Conservation (phyloP, 2,797 vertebrate genomes). For the Podargus strigoides region DNA sequence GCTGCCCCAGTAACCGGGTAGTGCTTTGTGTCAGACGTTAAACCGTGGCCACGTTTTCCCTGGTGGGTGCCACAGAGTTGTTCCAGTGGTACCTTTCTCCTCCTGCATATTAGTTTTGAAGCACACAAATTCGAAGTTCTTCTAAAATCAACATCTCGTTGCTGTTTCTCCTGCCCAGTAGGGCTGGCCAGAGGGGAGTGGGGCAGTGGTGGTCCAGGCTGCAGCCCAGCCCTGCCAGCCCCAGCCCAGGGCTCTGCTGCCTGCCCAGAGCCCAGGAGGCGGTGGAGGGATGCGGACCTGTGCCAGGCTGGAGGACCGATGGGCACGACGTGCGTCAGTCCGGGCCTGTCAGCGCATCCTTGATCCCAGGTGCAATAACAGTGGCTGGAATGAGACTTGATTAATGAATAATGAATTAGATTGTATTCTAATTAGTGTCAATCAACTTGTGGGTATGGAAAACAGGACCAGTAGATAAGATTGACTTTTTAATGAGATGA, state of each 20-base stretch:
- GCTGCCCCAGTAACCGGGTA: no score
- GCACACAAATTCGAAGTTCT: background rate
- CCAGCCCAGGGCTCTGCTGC: background rate
- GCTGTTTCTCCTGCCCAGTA: background rate
- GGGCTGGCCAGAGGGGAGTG: background rate
- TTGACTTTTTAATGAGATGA: background rate
- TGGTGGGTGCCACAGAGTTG: background rate
- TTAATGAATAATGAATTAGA: constrained; percentile 8
- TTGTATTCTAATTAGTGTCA: constrained; percentile 11
- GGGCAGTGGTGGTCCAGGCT: rapidly evolving
- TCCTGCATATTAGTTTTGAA: background rate
- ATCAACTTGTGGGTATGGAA: background rate
- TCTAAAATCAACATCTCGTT: background rate
- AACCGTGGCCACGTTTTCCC: background rate
- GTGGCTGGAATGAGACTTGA: background rate
- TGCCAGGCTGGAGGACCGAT: background rate
- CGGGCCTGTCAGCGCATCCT: background rate
- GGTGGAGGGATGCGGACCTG: background rate
- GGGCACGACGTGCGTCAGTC: rapidly evolving
- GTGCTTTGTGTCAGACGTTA: background rate
- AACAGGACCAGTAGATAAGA: background rate
- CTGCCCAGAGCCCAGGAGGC: background rate
- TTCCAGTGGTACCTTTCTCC: background rate
- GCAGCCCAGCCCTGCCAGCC: no score
- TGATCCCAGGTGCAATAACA: background rate